Evolutionary conservation across 2,888 invertebrate genomes (phyloP).

Genomic region (Balanococcus diminutus): DNA sequence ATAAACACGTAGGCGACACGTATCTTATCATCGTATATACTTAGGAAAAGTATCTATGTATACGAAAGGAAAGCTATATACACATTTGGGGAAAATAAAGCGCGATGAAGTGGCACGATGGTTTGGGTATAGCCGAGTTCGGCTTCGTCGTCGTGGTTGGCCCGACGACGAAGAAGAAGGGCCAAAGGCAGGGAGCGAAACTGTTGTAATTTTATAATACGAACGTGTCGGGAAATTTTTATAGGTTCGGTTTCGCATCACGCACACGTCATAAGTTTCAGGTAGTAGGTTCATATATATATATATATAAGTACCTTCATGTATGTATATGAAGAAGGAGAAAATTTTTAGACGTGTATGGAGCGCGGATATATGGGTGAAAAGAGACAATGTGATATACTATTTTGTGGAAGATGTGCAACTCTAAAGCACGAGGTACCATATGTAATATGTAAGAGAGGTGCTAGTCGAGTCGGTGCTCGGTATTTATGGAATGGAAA

Average conservation of each 20-base stretch:
- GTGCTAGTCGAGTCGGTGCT: neutral
- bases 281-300: neutral
- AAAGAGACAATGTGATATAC: neutral
- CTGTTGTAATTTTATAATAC: slow-evolving; percentile 18
- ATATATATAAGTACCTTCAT: neutral
- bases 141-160: neutral
- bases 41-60: neutral
- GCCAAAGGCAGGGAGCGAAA: neutral
- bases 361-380: neutral
- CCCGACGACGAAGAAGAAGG: no score
- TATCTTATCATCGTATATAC: no score
- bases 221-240: slow-evolving; percentile 31
- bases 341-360: neutral
- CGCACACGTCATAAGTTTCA: slow-evolving; percentile 27
- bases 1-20: neutral
- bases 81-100: neutral
- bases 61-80: neutral
- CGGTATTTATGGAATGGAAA: neutral
- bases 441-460: neutral
- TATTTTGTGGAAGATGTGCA: neutral
- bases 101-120: neutral
- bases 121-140: neutral
- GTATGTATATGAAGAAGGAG: neutral
- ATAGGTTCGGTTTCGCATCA: slow-evolving; percentile 20
- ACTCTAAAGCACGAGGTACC: neutral